Base-by-base conservation (phyloP, 2,113 vertebrate genomes). In the Ceuthmochares aereus region DNA sequence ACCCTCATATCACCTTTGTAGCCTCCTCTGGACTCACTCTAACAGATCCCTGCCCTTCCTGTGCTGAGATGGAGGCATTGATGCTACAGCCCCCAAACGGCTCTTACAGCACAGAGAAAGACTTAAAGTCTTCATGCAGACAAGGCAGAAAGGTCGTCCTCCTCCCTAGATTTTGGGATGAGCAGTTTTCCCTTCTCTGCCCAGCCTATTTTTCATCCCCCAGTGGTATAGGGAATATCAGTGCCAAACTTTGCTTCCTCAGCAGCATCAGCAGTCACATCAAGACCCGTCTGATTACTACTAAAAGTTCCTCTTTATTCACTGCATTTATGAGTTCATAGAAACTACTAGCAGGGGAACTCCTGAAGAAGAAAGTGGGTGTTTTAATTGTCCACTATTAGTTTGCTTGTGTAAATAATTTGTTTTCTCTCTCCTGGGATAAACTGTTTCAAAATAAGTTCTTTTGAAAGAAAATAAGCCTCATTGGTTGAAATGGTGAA, bases 371-470 rank as follows among this genome's bases (percentile, higher is more conserved):
- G 62, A 34, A 87, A 88, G 40, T 1, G 75, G 87, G 89, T 67
- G 82, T 94, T 47, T 85, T 47, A 45, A 67, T 15, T 74, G 37
- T 74, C 51, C 51, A 69, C 62, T 91, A 25, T 69, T 91, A 45
- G 27, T 45, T 67, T 70, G 55, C 78, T 84, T 93, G 74, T 83
- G 67, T 86, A 95, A 96, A 95, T 78, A 89, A 30, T 95, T 94
- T 89, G 51, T 93, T 95, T 96, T 96, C 51, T 77, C 79, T 79
- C 40, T 82, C 49, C 26, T 36, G 67, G 78, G 87, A 67, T 63
- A 72, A 45, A 45, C 4, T 9, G 22, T 87, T 95, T 95, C 18
- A 6, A 96, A 96, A 91, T 13, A 85, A 67, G 20, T 10, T 27
- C 64, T 79, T 90, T 27, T 26, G 42, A 45, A 80, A 51, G 49